Base-by-base conservation (phyloP, 1,140 invertebrate species). In the Bombus confusus region DNA sequence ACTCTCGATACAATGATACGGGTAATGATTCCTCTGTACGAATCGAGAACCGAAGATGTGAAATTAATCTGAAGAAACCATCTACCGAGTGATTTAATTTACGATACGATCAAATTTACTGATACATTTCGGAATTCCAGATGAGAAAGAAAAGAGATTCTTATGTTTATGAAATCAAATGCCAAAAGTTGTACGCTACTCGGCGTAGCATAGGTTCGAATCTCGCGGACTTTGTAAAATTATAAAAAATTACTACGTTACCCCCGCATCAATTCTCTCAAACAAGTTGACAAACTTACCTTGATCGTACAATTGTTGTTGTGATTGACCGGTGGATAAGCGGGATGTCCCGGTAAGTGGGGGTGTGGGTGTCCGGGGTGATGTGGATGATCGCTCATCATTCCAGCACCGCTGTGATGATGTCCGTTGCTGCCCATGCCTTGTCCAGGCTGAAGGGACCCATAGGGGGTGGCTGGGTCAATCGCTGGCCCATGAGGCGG, bases 301-400 rank as follows among this genome's bases (percentile, higher is more conserved):
- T 95, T 95, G 82, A 95, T 90, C 66, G 95, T 95, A 91, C 94
- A 95, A 78, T 95, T 95, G 92, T 95, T 95, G 87, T 95, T 95
- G 90, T 95, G 95, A 89, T 95, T 95, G 76, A 95, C 95, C 43
- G 94, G 93, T 74, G 93, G 94, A 80, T 95, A 95, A 73, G 93
- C 93, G 76, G 94, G 94, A 80, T 95, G 94, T 25, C 92, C 92
- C 0, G 93, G 93, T 82, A 95, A 87, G 87, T 95, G 95, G 10
- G 94, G 94, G 86, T 95, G 95, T 28, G 92, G 94, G 68, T 95
- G 94, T 31, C 92, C 92, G n/a, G 91, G 92, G 75, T 94, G 95
- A 86, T 95, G 94, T 25, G 92, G 90, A 88, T 95, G 94, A 64
- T 95, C 94, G 64, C 83, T 77, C 92, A 94, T 93, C 91, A 95